phyloP scores from a whole-genome alignment of 1,140 invertebrate genomes.

The Bombus difficillimus region DNA sequence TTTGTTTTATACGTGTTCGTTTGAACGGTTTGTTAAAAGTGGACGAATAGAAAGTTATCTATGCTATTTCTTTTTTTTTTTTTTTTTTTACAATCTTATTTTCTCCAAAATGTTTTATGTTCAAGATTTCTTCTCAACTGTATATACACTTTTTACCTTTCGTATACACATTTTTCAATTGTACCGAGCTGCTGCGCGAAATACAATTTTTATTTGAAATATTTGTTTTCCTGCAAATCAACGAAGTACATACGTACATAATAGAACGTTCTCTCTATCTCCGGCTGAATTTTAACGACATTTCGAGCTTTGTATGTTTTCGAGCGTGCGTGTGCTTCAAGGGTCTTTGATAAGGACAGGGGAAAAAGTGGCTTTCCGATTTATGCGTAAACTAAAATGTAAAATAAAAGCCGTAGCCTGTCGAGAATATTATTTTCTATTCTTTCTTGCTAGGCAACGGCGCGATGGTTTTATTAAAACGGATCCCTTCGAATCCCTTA shows the following conservation, averaged over 20 bases:
- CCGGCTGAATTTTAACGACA: background rate
- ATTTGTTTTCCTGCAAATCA: background rate
- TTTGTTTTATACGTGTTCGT: background rate
- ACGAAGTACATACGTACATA: background rate
- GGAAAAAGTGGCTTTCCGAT: background rate
- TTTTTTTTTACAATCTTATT: background rate
- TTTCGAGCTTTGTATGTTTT: background rate
- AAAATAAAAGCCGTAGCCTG: background rate
- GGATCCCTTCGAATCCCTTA: background rate
- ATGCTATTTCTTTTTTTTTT: background rate
- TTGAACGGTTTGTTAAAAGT: background rate
- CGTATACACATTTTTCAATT: background rate
- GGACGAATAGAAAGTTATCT: background rate
- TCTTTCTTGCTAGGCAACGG: background rate
- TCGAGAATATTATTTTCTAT: background rate
- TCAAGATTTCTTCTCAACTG: background rate
- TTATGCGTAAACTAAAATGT: background rate
- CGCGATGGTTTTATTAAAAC: background rate
- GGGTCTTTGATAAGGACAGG: background rate
- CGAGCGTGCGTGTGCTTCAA: background rate
- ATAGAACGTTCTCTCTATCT: background rate
- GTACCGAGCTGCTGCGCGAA: too few relatives aligned
- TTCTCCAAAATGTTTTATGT: background rate
- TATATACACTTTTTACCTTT: background rate
- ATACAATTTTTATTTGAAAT: background rate